Evolutionary conservation across 2,888 invertebrate species (phyloP).

Genomic region (Dolichopus griseipennis): DNA sequence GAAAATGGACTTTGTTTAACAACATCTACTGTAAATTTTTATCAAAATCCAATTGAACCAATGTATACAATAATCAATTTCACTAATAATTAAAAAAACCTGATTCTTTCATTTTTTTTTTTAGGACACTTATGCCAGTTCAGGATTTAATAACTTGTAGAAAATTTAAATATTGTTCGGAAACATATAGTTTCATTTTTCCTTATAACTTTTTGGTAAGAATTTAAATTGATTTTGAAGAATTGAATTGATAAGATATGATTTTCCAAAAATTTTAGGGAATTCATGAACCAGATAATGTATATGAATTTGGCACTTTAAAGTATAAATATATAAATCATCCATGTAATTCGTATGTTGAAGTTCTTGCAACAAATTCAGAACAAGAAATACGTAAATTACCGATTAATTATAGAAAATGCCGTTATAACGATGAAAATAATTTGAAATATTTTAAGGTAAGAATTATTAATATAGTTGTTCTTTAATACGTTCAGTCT

Average conservation of each 20-base stretch:
- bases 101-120: too few relatives aligned
- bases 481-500: too few relatives aligned
- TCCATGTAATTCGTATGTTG: conserved; percentile 21
- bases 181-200: conserved; percentile 17
- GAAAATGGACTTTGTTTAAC: conserved; percentile 37
- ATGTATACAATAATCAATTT: too few relatives aligned
- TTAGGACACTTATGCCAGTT: too few relatives aligned
- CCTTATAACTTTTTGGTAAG: background rate
- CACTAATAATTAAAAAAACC: too few relatives aligned
- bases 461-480: conserved; percentile 12
- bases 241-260: background rate
- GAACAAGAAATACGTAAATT: conserved; percentile 31
- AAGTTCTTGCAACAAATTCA: conserved; percentile 27
- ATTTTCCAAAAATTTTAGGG: background rate
- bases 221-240: background rate
- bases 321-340: conserved; percentile 26
- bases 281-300: conserved; percentile 20
- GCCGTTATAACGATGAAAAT: conserved; percentile 35
- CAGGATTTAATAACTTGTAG: too few relatives aligned
- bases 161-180: too few relatives aligned
- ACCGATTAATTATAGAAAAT: conserved; percentile 35
- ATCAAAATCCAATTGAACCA: conserved; percentile 28
- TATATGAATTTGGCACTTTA: conserved; percentile 30
- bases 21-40: conserved; percentile 28
- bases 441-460: conserved; percentile 34